Evolutionary conservation across 2,888 invertebrate species (phyloP).

Genomic region (Pollenia angustigena): DNA sequence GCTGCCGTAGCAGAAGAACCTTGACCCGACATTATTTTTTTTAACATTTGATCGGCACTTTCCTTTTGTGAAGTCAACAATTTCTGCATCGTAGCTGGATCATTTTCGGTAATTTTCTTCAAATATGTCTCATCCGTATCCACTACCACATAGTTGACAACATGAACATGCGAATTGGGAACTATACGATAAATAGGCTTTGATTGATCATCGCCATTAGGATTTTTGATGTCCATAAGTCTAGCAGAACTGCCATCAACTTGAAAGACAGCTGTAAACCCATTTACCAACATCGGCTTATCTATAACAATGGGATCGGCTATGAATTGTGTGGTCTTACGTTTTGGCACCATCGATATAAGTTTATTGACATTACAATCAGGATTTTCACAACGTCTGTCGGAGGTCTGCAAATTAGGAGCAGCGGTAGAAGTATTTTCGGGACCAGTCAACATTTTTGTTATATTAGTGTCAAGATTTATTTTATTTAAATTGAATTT

Average conservation of each 20-base stretch:
- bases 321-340: constrained; percentile 80
- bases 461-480: neutral
- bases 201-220: constrained; percentile 52
- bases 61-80: constrained; percentile 80
- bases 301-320: constrained; percentile 78
- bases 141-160: constrained; percentile 82
- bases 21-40: constrained; percentile 79
- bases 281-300: constrained; percentile 81
- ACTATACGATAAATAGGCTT: constrained; percentile 81
- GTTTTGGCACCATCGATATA: constrained; percentile 79
- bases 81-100: constrained; percentile 81
- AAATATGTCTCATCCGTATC: constrained; percentile 81
- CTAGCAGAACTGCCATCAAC: constrained; percentile 79
- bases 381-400: constrained; percentile 77
- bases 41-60: constrained; percentile 81
- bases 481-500: neutral
- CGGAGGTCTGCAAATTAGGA: constrained; percentile 52
- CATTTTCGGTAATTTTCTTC: constrained; percentile 80
- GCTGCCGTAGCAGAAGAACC: constrained; percentile 69
- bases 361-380: constrained; percentile 78
- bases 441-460: constrained; percentile 2
- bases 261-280: constrained; percentile 82
- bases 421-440: constrained; percentile 3
- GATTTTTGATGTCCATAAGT: constrained; percentile 78
- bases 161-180: constrained; percentile 83